Percentiles rank a stretch among this genome's conserved stretches.
These are phyloP conservation scores for Chelonia mydas DNA, from an alignment of 2,797 vertebrate genomes.

Conservation along the genomic window DNA sequence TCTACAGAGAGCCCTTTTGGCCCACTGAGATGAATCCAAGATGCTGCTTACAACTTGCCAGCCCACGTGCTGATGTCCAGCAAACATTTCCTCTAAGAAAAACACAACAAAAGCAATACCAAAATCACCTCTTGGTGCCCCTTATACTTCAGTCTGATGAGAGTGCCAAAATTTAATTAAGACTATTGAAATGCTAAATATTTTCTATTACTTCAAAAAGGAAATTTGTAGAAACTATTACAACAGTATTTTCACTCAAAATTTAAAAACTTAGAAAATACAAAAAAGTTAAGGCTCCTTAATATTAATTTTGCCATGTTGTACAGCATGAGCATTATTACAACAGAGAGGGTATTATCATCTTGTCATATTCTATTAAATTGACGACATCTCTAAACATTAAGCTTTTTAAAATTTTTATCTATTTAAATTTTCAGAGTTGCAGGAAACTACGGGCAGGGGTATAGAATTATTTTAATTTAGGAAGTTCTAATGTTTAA, in stretches of 20 bases:
- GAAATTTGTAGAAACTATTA: background rate
- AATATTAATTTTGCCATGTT: background rate
- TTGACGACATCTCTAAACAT: background rate
- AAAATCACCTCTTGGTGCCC: background rate
- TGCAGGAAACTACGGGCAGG: too few species aligned
- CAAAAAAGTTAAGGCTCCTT: background rate
- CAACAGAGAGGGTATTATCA: background rate
- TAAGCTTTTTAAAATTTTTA: background rate
- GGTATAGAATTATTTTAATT: too few species aligned
- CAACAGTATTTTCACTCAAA: background rate
- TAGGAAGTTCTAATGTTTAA: too few species aligned
- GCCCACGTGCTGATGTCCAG: background rate
- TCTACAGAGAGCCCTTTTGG: background rate
- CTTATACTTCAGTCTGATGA: background rate
- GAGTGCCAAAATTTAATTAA: background rate
- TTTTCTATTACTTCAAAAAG: background rate
- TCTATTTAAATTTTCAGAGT: too few species aligned
- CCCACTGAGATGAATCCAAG: fast-evolving
- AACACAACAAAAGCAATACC: background rate
- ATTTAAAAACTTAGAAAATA: background rate
- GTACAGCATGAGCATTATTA: background rate
- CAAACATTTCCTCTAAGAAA: background rate
- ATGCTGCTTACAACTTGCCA: background rate
- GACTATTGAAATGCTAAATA: background rate
- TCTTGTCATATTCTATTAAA: background rate